A percentile compares a stretch with the other conserved stretches of the same genome.
phyloP scores from a whole-genome alignment of 1,140 invertebrate species.

The Gerris buenoi region DNA sequence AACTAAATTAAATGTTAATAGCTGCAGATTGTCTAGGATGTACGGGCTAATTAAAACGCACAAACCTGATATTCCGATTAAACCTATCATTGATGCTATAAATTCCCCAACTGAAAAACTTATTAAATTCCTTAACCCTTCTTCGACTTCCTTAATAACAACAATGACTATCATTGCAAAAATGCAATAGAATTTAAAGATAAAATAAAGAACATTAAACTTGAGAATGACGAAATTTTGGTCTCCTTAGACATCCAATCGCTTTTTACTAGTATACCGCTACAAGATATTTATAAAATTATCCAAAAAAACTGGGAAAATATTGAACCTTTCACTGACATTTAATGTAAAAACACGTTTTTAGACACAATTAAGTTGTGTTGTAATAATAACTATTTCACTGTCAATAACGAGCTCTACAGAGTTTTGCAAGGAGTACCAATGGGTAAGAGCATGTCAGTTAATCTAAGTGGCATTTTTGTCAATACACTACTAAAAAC shows the following conservation, averaged over 20 bases:
- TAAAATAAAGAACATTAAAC: background rate
- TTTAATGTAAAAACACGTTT: no score
- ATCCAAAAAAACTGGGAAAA: no score
- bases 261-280: background rate
- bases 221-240: background rate
- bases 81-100: background rate
- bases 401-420: no score
- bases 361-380: no score
- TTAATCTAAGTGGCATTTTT: no score
- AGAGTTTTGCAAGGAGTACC: no score
- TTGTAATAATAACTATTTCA: no score
- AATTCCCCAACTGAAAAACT: background rate
- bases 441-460: no score
- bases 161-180: background rate
- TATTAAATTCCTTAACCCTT: background rate
- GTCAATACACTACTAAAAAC: no score
- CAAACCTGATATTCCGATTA: background rate
- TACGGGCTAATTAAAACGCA: background rate
- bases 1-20: background rate
- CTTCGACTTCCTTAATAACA: background rate
- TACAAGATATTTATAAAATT: no score
- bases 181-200: background rate
- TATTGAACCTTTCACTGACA: no score
- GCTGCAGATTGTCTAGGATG: background rate
- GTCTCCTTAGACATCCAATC: background rate